Conservation (phyloP, 2,113 vertebrate genomes). For the Gymnobelideus leadbeateri region DNA sequence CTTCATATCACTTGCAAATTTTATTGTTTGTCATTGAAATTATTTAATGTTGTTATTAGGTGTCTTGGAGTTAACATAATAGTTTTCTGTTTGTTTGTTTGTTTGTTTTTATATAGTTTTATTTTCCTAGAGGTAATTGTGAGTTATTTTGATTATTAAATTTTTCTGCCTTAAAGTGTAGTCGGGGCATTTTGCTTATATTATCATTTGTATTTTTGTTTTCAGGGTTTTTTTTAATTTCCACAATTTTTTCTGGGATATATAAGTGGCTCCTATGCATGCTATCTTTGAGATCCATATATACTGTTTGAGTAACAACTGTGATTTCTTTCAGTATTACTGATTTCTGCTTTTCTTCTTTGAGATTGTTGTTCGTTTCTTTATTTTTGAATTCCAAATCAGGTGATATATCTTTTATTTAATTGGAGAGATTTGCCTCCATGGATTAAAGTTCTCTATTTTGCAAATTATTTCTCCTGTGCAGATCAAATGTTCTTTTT, state of each 20-base stretch:
- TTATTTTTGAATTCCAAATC: not conserved
- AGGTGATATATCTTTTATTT: not conserved
- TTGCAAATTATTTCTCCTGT: not conserved
- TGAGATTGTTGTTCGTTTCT: not conserved
- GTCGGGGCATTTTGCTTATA: not conserved
- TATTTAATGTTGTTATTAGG: too few relatives aligned
- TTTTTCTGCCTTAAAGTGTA: not conserved
- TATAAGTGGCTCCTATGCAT: not conserved
- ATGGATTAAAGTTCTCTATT: not conserved
- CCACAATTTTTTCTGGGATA: not conserved
- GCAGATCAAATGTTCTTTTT: not conserved
- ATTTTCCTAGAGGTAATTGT: too few relatives aligned
- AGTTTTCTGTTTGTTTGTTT: too few relatives aligned
- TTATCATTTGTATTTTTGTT: not conserved
- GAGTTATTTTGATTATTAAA: too few relatives aligned
- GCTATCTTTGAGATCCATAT: not conserved
- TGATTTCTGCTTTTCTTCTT: not conserved
- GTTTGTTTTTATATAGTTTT: too few relatives aligned
- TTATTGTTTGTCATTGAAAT: too few relatives aligned
- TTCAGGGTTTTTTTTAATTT: not conserved
- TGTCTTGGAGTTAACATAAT: too few relatives aligned
- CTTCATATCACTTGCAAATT: too few relatives aligned
- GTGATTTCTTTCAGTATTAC: not conserved
- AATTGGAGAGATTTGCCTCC: not conserved
- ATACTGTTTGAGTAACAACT: not conserved